Conservation (phyloP, 2,797 vertebrate genomes). For the Notolepis coatsorum region DNA sequence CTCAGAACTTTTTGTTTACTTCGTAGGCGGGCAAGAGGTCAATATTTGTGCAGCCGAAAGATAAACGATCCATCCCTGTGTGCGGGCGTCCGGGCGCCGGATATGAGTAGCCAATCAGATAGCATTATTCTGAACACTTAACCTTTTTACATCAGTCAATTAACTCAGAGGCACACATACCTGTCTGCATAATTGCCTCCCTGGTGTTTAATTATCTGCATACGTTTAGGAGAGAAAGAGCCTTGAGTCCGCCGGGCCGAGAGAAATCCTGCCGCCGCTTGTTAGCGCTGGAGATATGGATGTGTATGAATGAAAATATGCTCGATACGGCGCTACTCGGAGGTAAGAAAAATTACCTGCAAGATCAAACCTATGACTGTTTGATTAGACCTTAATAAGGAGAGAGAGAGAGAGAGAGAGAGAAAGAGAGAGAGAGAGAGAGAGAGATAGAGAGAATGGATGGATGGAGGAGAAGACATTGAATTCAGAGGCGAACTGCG, state of each 20-base stretch:
- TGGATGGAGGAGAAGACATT: neutral
- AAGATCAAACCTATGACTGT: conserved; percentile 24
- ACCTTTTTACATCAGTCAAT: conserved; percentile 74
- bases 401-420: too few relatives aligned
- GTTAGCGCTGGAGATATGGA: conserved; percentile 50
- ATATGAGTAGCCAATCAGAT: conserved; percentile 59
- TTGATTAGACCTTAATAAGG: conserved; percentile 1
- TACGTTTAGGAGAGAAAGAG: conserved; percentile 62
- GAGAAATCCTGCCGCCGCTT: conserved; percentile 35
- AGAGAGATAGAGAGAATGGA: too few relatives aligned
- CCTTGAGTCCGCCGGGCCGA: conserved; percentile 48
- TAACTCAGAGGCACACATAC: conserved; percentile 72
- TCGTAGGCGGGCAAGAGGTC: conserved; percentile 19
- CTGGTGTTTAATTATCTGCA: conserved; percentile 76
- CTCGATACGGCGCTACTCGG: conserved; percentile 17
- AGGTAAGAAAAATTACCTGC: conserved; percentile 24
- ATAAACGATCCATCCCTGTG: conserved; percentile 46
- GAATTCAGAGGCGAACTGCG: neutral
- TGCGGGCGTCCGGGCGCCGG: conserved; percentile 23
- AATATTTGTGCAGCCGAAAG: conserved; percentile 36
- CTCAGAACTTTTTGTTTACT: conserved; percentile 41
- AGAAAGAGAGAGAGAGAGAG: too few relatives aligned
- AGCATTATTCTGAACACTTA: conserved; percentile 60
- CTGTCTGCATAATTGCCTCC: conserved; percentile 75
- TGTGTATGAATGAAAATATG: conserved; percentile 43